Evolutionary conservation across 2,888 invertebrate species (phyloP), one percentile per base, ranked within the genome.

Genomic region (Meloe dianella): DNA sequence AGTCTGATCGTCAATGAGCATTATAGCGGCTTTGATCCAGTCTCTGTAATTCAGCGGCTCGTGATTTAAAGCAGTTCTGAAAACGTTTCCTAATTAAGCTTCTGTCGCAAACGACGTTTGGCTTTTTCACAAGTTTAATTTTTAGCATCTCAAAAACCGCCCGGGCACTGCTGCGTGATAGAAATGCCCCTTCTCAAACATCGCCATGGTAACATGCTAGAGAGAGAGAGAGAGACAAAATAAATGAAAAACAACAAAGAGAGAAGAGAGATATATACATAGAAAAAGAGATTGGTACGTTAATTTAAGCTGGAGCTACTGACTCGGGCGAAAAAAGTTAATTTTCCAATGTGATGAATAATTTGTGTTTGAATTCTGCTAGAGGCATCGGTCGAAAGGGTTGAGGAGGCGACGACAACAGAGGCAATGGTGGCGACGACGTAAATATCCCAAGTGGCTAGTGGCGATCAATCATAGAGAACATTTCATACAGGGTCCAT

Each of bases 1-100:
- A 58, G 17, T 57, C 10, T 32, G 32, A 59, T 20, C 32, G 32
- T 22, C 51, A n/a, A 51, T 10, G 17, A 59, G 17, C 35, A 32
- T 41, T 27, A 57, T 41, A 47, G 59, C 24, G 54, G 51, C 60
- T 60, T 66, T 60, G 64, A 68, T 68, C 65, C 62, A 64, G 62
- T 27, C 67, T 64, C 58, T 63, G 57, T 81, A 82, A 82, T 82
- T 82, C 82, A 76, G 79, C 79, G 76, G 74, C 78, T 75, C 78
- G 79, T 82, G 82, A 83, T 83, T 83, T 81, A 81, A 79, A 81
- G 80, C 81, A 78, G 79, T 80, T 80, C 80, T 78, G 78, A 81
- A 83, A 84, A 83, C 83, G 83, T 82, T 84, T 83, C 82, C 84
- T 84, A 84, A 84, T 84, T 84, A 84, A 84, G 83, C 83, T 80